phyloP scores from a whole-genome alignment of 2,113 vertebrate genomes.

The Carettochelys insculpta region DNA sequence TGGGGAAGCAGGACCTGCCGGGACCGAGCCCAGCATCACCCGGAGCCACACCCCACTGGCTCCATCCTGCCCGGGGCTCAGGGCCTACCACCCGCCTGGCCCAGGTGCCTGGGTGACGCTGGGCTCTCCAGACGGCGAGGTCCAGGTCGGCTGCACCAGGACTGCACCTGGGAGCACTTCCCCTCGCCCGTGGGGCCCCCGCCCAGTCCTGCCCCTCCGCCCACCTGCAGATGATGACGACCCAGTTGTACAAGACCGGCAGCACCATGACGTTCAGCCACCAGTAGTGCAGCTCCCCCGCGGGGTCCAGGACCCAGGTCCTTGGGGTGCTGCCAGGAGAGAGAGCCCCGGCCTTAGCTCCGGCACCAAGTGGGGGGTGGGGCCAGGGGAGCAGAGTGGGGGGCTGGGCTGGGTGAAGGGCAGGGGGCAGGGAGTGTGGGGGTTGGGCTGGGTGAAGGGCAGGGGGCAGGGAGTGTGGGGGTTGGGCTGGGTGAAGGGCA shows the following conservation, averaged over 20 bases:
- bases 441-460: too few relatives aligned
- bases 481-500: too few relatives aligned
- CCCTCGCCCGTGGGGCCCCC: accelerated
- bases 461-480: too few relatives aligned
- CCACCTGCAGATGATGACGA: conserved; percentile 89
- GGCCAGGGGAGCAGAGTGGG: too few relatives aligned
- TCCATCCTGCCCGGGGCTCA: accelerated
- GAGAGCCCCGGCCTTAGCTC: not conserved
- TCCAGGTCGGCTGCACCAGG: too few relatives aligned
- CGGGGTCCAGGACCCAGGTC: conserved; percentile 80
- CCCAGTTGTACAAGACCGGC: conserved; percentile 90
- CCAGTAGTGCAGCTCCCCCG: conserved; percentile 84
- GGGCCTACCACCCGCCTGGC: accelerated
- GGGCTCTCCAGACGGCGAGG: too few relatives aligned
- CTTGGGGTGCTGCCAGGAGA: accelerated
- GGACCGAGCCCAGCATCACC: too few relatives aligned
- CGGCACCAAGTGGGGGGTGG: not conserved
- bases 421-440: too few relatives aligned
- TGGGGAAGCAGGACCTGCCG: conserved; percentile 87
- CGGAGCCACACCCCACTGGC: too few relatives aligned
- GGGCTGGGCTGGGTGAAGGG: too few relatives aligned
- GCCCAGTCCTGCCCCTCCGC: not conserved
- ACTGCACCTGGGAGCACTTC: accelerated
- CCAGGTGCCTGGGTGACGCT: too few relatives aligned
- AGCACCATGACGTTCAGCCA: conserved; percentile 88